These are phyloP conservation scores for Notothenia coriiceps DNA, from an alignment of 2,113 vertebrate species.

Conservation along the genomic window DNA sequence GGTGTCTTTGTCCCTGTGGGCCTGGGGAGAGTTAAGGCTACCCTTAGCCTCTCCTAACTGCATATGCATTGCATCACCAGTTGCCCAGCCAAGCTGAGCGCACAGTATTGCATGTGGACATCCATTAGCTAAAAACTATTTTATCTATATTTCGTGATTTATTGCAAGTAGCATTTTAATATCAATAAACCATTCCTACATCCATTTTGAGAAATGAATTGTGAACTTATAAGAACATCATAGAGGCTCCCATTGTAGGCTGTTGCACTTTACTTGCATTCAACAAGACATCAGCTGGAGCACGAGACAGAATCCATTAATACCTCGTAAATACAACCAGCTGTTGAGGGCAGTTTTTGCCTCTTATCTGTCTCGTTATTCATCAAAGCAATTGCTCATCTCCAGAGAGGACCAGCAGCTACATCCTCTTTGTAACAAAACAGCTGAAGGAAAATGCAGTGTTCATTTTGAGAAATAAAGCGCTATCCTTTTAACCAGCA, in stretches of 20 bases:
- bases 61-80: background rate
- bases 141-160: constrained; percentile 31
- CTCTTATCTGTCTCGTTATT: background rate
- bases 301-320: background rate
- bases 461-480: constrained; percentile 32
- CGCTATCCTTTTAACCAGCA: background rate
- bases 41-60: background rate
- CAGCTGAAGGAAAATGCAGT: background rate
- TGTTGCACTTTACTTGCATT: constrained; percentile 9
- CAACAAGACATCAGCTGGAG: background rate
- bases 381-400: constrained; percentile 4
- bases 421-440: background rate
- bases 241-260: background rate
- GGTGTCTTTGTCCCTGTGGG: background rate
- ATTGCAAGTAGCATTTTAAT: constrained; percentile 18
- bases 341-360: background rate
- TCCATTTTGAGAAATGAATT: constrained; percentile 45
- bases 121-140: constrained; percentile 17
- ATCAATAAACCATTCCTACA: constrained; percentile 40
- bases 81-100: no score
- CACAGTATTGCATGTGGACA: constrained; percentile 7
- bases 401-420: background rate
- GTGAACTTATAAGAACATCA: constrained; percentile 44
- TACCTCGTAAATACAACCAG: constrained; percentile 16
- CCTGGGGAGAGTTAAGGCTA: background rate